These are phyloP conservation scores for Odontocolon sp. DNA, from an alignment of 2,888 invertebrate species.

Conservation along the genomic window DNA sequence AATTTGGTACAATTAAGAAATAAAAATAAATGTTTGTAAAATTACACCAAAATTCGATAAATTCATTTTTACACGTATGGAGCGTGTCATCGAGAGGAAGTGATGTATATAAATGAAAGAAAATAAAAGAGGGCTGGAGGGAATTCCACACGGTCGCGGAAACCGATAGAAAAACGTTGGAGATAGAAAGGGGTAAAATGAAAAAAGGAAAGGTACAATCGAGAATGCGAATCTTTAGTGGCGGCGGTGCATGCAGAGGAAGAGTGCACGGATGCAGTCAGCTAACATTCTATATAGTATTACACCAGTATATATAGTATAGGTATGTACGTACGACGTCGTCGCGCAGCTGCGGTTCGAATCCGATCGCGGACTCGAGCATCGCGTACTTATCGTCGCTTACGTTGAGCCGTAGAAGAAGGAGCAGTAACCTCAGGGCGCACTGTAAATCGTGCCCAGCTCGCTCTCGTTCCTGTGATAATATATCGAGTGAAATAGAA, in stretches of 20 bases:
- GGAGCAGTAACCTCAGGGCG: slow-evolving; percentile 69
- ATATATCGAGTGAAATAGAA: neutral
- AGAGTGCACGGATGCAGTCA: slow-evolving; percentile 27
- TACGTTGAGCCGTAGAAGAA: slow-evolving; percentile 68
- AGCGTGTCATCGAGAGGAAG: neutral
- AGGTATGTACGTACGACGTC: slow-evolving; percentile 70
- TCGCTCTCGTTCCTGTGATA: slow-evolving; percentile 71
- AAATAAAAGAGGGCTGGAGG: slow-evolving; percentile 5
- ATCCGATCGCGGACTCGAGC: slow-evolving; percentile 74
- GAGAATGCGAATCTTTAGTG: slow-evolving; percentile 61
- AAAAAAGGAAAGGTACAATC: slow-evolving; percentile 47
- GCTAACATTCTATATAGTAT: slow-evolving; percentile 23
- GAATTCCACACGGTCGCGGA: slow-evolving; percentile 13
- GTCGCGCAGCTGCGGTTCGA: slow-evolving; percentile 71
- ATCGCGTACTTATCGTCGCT: slow-evolving; percentile 72
- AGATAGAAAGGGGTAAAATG: slow-evolving; percentile 24
- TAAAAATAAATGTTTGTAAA: too few relatives aligned
- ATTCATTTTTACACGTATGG: too few relatives aligned
- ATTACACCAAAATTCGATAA: too few relatives aligned
- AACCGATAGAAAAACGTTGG: slow-evolving; percentile 36
- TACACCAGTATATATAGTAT: slow-evolving; percentile 8
- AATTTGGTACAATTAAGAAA: too few relatives aligned
- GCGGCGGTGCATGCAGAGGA: slow-evolving; percentile 33
- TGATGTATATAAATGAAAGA: neutral
- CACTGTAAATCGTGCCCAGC: slow-evolving; percentile 69